Evolutionary conservation across 1,140 invertebrate species (phyloP), one percentile per base, ranked within the genome.

Genomic region (Papilio aristodemus): DNA sequence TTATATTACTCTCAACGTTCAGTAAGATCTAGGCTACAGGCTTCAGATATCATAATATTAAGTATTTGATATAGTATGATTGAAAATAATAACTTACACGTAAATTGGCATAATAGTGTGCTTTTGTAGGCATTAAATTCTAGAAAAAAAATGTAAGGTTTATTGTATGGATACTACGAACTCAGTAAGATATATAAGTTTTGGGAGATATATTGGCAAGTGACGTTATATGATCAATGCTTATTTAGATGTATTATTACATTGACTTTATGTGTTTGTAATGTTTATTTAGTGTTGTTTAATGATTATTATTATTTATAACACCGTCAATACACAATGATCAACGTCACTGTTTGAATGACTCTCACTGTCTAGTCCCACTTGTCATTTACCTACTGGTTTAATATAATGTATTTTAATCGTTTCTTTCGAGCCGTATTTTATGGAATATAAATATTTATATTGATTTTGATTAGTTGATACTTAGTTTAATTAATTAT

Each of bases 401-500:
- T 50, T 50, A 22, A 22, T 22, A 11, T 22, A 11, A 25, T 11
- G 22, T 3, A 9, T 25, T 13, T 54, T 19, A 22, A 0, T 54
- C 46, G 4, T 5, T 13, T 39, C 36, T 22, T 71, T 57, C 25
- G 17, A 37, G 13, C 58, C 14, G 54, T 64, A 43, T 59, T 71
- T 17, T 46, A 58, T 57, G 32, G 71, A 71, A 67, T 60, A 69
- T 66, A 69, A 32, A 62, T 64, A 32, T 66, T 37, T 67, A 54
- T 63, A 46, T 70, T 71, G 73, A 72, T 71, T 73, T 71, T 67
- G 43, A 37, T 58, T 54, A 41, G 27, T 9, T 69, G 71, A 76
- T 77, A 75, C 70, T 67, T 81, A 83, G 69, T 71, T 71, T 83
- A 81, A 79, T 83, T 77, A 81, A 75, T 79, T 78, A 76, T 74